These are phyloP conservation scores for Oxystoma pomonae DNA, from an alignment of 2,888 invertebrate genomes.

Conservation along the genomic window DNA sequence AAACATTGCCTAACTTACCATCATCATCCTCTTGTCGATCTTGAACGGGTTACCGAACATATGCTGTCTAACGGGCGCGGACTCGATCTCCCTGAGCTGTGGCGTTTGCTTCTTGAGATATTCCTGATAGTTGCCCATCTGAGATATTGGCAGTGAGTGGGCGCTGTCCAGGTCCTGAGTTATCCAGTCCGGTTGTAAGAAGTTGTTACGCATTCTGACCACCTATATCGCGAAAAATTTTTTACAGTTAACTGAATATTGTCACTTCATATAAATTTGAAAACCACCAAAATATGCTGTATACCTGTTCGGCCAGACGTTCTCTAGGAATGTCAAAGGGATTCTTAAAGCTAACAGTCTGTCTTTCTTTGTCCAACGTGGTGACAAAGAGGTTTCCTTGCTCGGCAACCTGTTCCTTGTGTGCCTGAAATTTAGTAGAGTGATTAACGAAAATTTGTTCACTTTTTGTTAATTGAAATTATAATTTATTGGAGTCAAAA, in stretches of 20 bases:
- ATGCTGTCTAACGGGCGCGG: slow-evolving; percentile 90
- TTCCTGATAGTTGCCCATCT: slow-evolving; percentile 99
- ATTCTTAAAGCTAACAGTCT: slow-evolving; percentile 77
- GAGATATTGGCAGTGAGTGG: slow-evolving; percentile 92
- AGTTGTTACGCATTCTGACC: slow-evolving; percentile 90
- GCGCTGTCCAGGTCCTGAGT: slow-evolving; percentile 87
- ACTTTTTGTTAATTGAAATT: no score
- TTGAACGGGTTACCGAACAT: slow-evolving; percentile 99
- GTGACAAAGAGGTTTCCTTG: slow-evolving; percentile 75
- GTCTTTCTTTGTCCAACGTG: slow-evolving; percentile 49
- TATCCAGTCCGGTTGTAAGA: slow-evolving; percentile 74
- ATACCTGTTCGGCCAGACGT: slow-evolving; percentile 80
- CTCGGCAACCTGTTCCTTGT: slow-evolving; percentile 82
- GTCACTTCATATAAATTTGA: no score
- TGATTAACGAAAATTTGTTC: no score
- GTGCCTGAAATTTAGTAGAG: no score
- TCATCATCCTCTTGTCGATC: slow-evolving; percentile 80
- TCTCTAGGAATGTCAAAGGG: slow-evolving; percentile 93
- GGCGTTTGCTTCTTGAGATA: slow-evolving; percentile 92
- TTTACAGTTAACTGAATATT: no score
- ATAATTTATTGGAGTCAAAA: no score
- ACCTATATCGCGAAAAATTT: no score
- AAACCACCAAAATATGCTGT: no score
- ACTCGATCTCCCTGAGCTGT: slow-evolving; percentile 90
- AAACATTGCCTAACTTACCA: neutral